phyloP scores from a whole-genome alignment of 2,797 vertebrate genomes.

The Bovichtus diacanthus region DNA sequence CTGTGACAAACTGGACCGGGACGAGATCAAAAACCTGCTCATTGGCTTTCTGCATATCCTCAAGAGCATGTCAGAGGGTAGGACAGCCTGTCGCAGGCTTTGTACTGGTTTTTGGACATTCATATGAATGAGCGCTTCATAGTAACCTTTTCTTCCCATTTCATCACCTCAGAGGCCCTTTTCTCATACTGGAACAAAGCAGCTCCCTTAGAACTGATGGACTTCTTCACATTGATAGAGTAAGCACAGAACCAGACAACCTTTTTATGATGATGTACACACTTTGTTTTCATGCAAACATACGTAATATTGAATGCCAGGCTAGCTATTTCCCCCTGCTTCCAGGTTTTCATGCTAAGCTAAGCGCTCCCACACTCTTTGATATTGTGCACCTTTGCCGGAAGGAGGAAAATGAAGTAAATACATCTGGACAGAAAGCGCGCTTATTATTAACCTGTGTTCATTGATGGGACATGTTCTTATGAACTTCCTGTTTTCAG shows the following conservation, averaged over 20 bases:
- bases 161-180: constrained; percentile 88
- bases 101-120: not conserved
- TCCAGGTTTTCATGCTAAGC: no score
- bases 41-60: constrained; percentile 97
- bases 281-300: no score
- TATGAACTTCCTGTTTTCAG: not conserved
- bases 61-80: constrained; percentile 99
- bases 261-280: not conserved
- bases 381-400: no score
- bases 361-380: no score
- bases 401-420: no score
- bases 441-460: not conserved
- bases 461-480: no score
- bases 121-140: not conserved
- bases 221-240: constrained; percentile 97
- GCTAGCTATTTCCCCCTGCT: no score
- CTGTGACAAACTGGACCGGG: constrained; percentile 95
- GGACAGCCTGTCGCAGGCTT: constrained; percentile 38
- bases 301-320: no score
- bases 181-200: constrained; percentile 99
- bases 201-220: constrained; percentile 92
- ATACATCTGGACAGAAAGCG: not conserved
- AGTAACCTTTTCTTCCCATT: not conserved
- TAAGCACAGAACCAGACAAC: constrained; percentile 79
- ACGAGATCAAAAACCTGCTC: constrained; percentile 95